Base-by-base conservation (phyloP, 2,797 vertebrate genomes). In the Poecilia wingei region DNA sequence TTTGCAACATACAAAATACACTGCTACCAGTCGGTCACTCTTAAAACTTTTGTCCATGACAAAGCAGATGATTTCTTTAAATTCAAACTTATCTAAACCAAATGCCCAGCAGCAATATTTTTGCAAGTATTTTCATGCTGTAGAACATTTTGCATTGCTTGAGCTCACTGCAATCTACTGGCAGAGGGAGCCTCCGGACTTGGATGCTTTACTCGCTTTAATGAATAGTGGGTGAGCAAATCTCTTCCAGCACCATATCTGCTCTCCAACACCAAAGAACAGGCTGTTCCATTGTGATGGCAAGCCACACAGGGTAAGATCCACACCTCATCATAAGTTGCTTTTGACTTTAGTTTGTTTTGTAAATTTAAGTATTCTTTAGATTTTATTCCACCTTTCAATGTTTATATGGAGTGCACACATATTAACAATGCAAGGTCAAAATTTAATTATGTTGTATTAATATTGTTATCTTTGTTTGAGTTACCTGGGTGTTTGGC, bases 71-170 rank as follows among this genome's bases (percentile, higher is more conserved):
- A 43, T 22, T 59, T 46, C 8, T 0, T 22, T 12, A 72, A 18
- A 75, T 43, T 43, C 18, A 45, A 14, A 57, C 51, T 55, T 31
- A 41, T 59, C 73, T 3, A 0, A 45, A 57, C 47, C 46, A 39
- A n/a, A 45, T 3, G 61, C 64, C 75, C 31, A 72, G 46, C 49
- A 77, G 77, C 68, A 5, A 71, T 36, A 10, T 46, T 79, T 49
- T 49, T 53, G 3, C 36, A 47, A 3, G 72, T 53, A 3, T 73
- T 73, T 45, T 31, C n/a, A 47, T 47, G 45, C 70, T 49, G 45
- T 28, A 72, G 28, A 20, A 73, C 18, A 55, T 66, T 75, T 74
- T 53, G 61, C 73, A 39, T 41, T 39, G 57, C 70, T 8, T 31
- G 55, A 78, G 78, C 14, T 14, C 2, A 41, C 55, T 76, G 31